Base-by-base conservation (phyloP, 2,113 vertebrate species). In the Oncorhynchus masou region DNA sequence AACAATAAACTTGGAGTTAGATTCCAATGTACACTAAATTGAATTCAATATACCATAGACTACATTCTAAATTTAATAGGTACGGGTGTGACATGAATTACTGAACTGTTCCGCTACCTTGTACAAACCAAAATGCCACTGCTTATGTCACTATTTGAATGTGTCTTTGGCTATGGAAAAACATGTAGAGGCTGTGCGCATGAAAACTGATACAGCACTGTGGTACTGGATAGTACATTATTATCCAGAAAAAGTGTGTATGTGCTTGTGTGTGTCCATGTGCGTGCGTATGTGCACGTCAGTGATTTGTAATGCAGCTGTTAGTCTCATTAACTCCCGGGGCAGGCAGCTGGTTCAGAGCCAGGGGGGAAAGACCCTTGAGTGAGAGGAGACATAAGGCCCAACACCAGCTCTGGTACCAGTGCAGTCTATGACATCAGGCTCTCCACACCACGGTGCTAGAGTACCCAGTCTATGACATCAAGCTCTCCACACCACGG, bases 241-340 rank as follows among this genome's bases (percentile, higher is more conserved):
- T 4, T 57, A 57, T 57, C 54, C 20, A 57, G 39, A 3, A 45
- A 16, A 69, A 7, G 7, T 39, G 68, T 39, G 20, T n/a, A 25
- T 57, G 78, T 68, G 78, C 60, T 60, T 60, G 25, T 60, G 25
- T 60, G 29, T 62, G 57, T 29, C 27, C n/a, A 22, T 39, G 54
- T 60, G 57, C 31, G 31, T 34, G 73, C 66, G 73, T 27, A 9
- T 57, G 39, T 68, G 73, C 66, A 45, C 51, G 73, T 16, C 62
- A 15, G 74, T 31, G 74, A n/a, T 12, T 45, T 16, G 49, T 75
- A 57, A 66, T 74, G 81, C 74, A 83, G 79, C 81, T 81, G 84
- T 76, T 81, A 76, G 48, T 79, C 75, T 57, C 24, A 9, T 75
- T 76, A 70, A 77, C 73, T 78, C 57, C 12, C 6, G 64, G 27